Evolutionary conservation across 2,113 vertebrate genomes (phyloP).

Genomic region (Parus major): DNA sequence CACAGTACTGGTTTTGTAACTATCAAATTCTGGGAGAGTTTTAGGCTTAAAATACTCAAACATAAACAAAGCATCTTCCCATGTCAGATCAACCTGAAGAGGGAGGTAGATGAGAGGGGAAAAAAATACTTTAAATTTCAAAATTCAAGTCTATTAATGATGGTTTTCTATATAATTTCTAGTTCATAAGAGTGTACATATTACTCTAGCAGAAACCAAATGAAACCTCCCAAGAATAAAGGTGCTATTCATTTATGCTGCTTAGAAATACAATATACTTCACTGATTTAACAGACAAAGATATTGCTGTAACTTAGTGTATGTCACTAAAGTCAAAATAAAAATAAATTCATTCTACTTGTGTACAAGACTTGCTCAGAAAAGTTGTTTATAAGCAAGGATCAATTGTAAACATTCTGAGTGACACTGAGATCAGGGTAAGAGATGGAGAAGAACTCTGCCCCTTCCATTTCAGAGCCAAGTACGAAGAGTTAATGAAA

Average conservation of each 20-base stretch:
- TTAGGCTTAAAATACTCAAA: constrained; percentile 98
- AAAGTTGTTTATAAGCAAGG: background rate
- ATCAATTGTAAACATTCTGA: background rate
- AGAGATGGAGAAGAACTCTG: background rate
- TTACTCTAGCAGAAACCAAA: background rate
- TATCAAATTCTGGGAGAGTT: constrained; percentile 95
- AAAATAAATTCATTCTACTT: background rate
- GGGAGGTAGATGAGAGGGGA: background rate
- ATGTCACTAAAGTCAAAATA: background rate
- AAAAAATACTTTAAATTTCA: background rate
- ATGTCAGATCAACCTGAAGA: constrained; percentile 89
- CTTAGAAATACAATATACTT: background rate
- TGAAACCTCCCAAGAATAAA: background rate
- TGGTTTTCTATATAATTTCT: background rate
- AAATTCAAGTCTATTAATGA: background rate
- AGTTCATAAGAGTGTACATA: background rate
- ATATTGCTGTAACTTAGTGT: background rate
- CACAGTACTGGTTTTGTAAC: constrained; percentile 98
- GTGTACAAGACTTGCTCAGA: background rate
- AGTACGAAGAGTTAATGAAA: background rate
- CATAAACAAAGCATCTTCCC: constrained; percentile 92
- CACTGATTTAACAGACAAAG: background rate
- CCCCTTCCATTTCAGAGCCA: background rate
- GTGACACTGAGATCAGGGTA: background rate
- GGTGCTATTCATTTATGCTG: background rate